Percentiles rank a stretch among this genome's conserved stretches.
Evolutionary conservation across 2,888 invertebrate species (phyloP).

Genomic region (Andrena bucephala): DNA sequence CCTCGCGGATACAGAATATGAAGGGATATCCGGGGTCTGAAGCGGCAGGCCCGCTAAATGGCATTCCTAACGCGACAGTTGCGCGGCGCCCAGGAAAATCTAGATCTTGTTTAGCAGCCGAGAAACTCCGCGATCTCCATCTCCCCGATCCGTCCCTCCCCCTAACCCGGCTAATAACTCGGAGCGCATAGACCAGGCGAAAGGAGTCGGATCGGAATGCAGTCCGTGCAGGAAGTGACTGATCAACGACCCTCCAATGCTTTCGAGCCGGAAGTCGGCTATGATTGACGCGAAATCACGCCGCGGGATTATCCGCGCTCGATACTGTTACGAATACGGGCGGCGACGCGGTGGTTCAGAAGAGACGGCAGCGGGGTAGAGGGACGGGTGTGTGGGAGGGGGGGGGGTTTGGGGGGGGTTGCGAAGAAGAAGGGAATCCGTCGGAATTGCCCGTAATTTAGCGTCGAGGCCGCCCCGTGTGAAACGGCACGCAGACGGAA

Average conservation of each 20-base stretch:
- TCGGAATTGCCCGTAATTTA: slow-evolving; percentile 24
- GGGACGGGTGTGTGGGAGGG: too few species aligned
- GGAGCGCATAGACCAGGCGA: slow-evolving; percentile 64
- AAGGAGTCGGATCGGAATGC: slow-evolving; percentile 73
- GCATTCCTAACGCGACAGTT: slow-evolving; percentile 70
- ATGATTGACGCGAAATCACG: slow-evolving; percentile 58
- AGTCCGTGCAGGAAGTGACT: slow-evolving; percentile 71
- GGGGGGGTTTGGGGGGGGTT: too few species aligned
- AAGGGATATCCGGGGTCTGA: slow-evolving; percentile 53
- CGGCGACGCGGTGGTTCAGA: neutral
- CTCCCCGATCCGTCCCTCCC: slow-evolving; percentile 38
- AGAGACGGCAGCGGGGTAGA: too few species aligned
- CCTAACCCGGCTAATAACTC: slow-evolving; percentile 69
- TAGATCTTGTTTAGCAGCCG: slow-evolving; percentile 69
- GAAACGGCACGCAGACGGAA: slow-evolving; percentile 28
- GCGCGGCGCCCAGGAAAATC: slow-evolving; percentile 68
- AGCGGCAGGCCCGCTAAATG: slow-evolving; percentile 57
- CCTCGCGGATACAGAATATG: slow-evolving; percentile 51
- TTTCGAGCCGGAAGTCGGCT: slow-evolving; percentile 68
- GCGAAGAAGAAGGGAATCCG: neutral
- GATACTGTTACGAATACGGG: slow-evolving; percentile 20
- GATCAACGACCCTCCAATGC: slow-evolving; percentile 68
- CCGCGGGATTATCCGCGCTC: slow-evolving; percentile 35
- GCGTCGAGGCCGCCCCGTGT: slow-evolving; percentile 23
- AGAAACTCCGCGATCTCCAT: slow-evolving; percentile 66